phyloP scores from a whole-genome alignment of 2,888 invertebrate genomes.

The Tachina grossa region DNA sequence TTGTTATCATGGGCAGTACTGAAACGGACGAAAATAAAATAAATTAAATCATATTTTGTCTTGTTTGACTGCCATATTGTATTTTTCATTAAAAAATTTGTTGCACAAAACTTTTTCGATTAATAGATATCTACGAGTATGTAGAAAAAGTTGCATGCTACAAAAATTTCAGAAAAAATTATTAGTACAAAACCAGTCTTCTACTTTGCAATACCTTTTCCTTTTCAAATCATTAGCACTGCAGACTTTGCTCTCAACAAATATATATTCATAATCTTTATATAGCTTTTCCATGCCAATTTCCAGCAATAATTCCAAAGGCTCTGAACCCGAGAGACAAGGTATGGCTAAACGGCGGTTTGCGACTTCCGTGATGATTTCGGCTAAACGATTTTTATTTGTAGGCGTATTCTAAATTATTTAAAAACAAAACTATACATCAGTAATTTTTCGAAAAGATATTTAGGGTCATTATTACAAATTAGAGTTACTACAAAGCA shows the following conservation, averaged over 20 bases:
- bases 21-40: constrained; percentile 5
- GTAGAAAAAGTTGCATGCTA: not conserved
- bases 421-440: not conserved
- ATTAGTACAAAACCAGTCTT: no score
- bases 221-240: constrained; percentile 76
- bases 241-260: constrained; percentile 81
- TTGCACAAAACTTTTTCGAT: no score
- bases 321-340: constrained; percentile 80
- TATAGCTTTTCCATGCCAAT: constrained; percentile 82
- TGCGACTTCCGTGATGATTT: constrained; percentile 81
- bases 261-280: constrained; percentile 82
- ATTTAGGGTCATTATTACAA: no score
- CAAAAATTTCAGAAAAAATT: not conserved
- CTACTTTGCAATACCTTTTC: constrained; percentile 63
- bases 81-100: no score
- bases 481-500: no score
- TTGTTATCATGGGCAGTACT: constrained; percentile 56
- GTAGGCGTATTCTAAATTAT: constrained; percentile 80
- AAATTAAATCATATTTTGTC: no score
- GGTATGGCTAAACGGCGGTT: constrained; percentile 82
- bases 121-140: no score
- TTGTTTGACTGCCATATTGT: no score
- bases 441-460: no score
- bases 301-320: constrained; percentile 82
- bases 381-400: constrained; percentile 81